Evolutionary conservation across 2,797 vertebrate species (phyloP).

Genomic region (Mallotus villosus): DNA sequence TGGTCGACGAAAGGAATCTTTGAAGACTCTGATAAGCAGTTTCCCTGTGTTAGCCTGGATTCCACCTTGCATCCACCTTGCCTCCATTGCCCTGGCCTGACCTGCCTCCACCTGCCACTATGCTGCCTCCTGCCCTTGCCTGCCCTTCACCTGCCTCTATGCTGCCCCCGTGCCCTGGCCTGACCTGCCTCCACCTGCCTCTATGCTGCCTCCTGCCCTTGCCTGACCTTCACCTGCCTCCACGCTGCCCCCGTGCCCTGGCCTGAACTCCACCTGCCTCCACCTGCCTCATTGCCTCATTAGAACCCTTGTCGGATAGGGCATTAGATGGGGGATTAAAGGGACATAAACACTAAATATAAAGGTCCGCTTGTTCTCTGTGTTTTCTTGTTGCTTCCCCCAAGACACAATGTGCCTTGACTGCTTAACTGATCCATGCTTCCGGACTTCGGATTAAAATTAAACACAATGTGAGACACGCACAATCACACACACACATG

Average conservation of each 20-base stretch:
- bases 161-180: too few species aligned
- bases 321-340: slow-evolving; percentile 13
- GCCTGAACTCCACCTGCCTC: background rate
- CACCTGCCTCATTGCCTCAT: background rate
- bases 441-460: slow-evolving; percentile 61
- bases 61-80: too few species aligned
- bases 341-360: slow-evolving; percentile 33
- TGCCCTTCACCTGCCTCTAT: too few species aligned
- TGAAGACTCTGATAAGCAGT: too few species aligned
- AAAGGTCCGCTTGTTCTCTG: slow-evolving; percentile 47
- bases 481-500: slow-evolving; percentile 15
- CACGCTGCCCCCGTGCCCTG: too few species aligned
- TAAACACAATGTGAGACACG: slow-evolving; percentile 7
- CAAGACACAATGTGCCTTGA: slow-evolving; percentile 53
- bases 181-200: too few species aligned
- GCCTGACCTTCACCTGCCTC: too few species aligned
- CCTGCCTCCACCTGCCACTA: too few species aligned
- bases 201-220: too few species aligned
- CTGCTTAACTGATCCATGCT: slow-evolving; percentile 62
- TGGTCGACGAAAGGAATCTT: too few species aligned
- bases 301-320: background rate
- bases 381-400: slow-evolving; percentile 36
- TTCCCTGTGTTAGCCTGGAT: background rate
- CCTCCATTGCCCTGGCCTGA: too few species aligned
- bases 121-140: too few species aligned